Evolutionary conservation across 2,888 invertebrate species (phyloP).

Genomic region (Seira musarum): DNA sequence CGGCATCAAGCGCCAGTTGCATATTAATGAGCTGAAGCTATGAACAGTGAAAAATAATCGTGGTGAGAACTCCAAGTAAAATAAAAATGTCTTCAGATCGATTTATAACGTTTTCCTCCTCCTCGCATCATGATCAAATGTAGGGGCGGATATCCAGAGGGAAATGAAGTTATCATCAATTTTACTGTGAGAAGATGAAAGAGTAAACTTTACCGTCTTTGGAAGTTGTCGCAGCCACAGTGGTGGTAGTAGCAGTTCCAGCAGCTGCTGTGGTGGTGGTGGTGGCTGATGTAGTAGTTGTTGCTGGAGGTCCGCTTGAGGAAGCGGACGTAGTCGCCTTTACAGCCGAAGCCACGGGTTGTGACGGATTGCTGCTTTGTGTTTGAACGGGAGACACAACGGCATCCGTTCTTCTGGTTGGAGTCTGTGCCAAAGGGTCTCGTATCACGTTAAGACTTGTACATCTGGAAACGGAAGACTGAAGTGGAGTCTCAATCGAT

Average conservation of each 20-base stretch:
- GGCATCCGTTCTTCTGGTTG: constrained; percentile 70
- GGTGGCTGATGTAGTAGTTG: background rate
- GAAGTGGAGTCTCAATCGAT: constrained; percentile 89
- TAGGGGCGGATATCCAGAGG: too few relatives aligned
- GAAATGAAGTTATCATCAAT: too few relatives aligned
- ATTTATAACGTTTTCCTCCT: too few relatives aligned
- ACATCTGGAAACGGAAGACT: constrained; percentile 87
- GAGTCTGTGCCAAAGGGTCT: constrained; percentile 73
- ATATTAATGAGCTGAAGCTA: too few relatives aligned
- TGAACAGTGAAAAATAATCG: too few relatives aligned
- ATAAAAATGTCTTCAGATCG: too few relatives aligned
- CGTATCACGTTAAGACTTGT: constrained; percentile 88
- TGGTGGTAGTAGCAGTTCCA: constrained; percentile 14
- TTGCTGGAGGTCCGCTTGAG: constrained; percentile 12
- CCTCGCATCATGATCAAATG: too few relatives aligned
- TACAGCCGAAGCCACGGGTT: constrained; percentile 66
- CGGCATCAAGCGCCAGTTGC: constrained; percentile 41
- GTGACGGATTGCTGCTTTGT: constrained; percentile 57
- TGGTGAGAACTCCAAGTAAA: too few relatives aligned
- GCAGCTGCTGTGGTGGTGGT: background rate
- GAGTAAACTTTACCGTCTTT: constrained; percentile 32
- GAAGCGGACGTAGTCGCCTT: constrained; percentile 69
- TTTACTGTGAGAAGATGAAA: background rate
- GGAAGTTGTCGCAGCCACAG: background rate
- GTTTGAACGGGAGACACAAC: constrained; percentile 65